Conservation (phyloP, 2,113 vertebrate genomes). For the Sterrhoptilus dennistouni region DNA sequence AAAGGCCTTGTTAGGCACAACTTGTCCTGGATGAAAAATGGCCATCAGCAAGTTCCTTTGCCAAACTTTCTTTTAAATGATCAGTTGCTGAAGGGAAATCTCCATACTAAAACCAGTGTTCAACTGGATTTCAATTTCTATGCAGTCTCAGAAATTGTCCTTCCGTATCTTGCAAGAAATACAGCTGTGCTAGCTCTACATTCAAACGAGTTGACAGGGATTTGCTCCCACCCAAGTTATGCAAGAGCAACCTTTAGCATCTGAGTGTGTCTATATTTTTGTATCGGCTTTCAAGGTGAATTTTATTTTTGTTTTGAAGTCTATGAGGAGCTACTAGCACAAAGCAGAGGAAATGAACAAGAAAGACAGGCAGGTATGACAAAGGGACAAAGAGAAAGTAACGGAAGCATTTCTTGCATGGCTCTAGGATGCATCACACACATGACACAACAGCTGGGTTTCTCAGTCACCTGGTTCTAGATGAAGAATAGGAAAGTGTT, state of each 20-base stretch:
- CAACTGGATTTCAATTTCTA: neutral
- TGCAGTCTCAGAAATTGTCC: neutral
- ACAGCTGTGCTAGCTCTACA: neutral
- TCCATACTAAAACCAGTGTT: neutral
- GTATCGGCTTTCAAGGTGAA: neutral
- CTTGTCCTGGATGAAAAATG: neutral
- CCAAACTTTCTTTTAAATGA: neutral
- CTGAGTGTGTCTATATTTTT: neutral
- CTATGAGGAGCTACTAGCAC: conserved; percentile 54
- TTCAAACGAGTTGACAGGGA: neutral
- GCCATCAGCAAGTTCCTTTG: neutral
- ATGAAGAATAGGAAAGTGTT: conserved; percentile 84
- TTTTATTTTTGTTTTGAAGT: conserved; percentile 12
- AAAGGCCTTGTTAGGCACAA: neutral
- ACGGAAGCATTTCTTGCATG: conserved; percentile 58
- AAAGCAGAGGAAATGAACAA: conserved; percentile 64
- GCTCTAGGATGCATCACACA: conserved; percentile 66
- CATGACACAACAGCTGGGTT: conserved; percentile 38
- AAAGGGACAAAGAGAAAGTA: conserved; percentile 28
- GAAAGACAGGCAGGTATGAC: conserved; percentile 59
- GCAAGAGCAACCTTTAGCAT: neutral
- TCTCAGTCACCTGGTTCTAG: conserved; percentile 90
- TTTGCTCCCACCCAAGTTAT: neutral
- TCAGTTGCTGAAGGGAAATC: neutral
- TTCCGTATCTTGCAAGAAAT: neutral